These are phyloP conservation scores for Ormyrus labotus DNA, from an alignment of 2,888 invertebrate genomes.

Conservation along the genomic window DNA sequence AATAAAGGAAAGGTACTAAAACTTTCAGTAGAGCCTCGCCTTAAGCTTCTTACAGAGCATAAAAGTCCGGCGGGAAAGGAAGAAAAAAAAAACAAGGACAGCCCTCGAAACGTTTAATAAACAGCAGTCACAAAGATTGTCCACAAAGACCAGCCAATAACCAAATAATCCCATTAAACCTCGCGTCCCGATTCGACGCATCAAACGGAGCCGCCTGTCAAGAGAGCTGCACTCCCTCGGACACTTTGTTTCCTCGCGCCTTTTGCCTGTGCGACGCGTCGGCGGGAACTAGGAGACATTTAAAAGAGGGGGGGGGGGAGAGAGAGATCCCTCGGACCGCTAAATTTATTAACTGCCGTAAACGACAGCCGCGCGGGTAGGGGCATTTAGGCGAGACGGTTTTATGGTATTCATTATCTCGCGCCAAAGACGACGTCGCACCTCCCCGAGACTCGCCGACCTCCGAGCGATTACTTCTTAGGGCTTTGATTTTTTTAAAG, in stretches of 20 bases:
- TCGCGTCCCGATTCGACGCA: background rate
- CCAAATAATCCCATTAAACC: background rate
- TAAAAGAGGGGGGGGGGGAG: background rate
- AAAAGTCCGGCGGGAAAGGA: no score
- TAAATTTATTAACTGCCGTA: constrained; percentile 59
- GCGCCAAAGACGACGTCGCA: constrained; percentile 14
- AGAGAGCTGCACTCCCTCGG: background rate
- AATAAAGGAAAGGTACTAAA: no score
- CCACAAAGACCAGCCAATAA: no score
- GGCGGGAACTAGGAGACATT: constrained; percentile 40
- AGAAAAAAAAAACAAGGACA: no score
- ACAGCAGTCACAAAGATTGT: background rate
- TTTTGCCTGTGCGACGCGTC: background rate
- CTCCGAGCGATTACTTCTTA: constrained; percentile 28
- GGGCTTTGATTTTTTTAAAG: constrained; percentile 50
- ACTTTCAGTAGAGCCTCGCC: no score
- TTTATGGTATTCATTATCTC: constrained; percentile 59
- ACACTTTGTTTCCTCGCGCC: background rate
- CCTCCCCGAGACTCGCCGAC: background rate
- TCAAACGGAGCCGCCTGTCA: background rate
- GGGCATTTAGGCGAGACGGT: constrained; percentile 55
- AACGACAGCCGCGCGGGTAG: constrained; percentile 49
- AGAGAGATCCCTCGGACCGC: constrained; percentile 46
- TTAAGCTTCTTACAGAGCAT: no score
- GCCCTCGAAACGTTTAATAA: background rate